Conservation (phyloP, 2,888 invertebrate genomes). For the Epistrophe eligans region DNA sequence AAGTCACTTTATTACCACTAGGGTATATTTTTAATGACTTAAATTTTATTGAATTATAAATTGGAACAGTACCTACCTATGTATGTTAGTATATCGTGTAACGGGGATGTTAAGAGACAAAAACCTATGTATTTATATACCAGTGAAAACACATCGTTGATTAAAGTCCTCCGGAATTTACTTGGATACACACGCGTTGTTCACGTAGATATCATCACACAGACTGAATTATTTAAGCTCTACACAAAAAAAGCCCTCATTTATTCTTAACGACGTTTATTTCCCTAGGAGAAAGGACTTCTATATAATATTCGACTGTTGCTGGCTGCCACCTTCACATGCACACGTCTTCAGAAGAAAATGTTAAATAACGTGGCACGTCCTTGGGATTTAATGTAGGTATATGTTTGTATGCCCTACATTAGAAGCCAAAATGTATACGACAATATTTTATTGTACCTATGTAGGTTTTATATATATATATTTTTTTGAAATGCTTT, state of each 20-base stretch:
- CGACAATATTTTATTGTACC: slow-evolving; percentile 3
- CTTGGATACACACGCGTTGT: slow-evolving; percentile 39
- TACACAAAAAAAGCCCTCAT: slow-evolving; percentile 39
- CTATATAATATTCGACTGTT: slow-evolving; percentile 14
- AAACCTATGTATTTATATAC: not conserved
- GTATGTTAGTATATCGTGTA: not conserved
- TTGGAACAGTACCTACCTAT: not conserved
- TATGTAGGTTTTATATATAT: not conserved
- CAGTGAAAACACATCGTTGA: slow-evolving; percentile 32
- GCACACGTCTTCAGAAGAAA: not conserved
- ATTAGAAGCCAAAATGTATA: slow-evolving; percentile 54
- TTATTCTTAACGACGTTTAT: slow-evolving; percentile 28
- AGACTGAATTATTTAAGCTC: slow-evolving; percentile 65
- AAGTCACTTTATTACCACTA: not conserved
- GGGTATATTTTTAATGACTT: slow-evolving; percentile 20
- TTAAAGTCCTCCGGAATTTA: slow-evolving; percentile 46
- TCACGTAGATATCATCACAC: slow-evolving; percentile 44
- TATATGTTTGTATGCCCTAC: slow-evolving; percentile 37
- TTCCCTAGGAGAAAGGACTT: slow-evolving; percentile 17
- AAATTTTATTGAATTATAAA: slow-evolving; percentile 34
- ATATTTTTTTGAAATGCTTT: slow-evolving; percentile 6
- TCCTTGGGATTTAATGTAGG: slow-evolving; percentile 44
- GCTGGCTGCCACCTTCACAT: slow-evolving; percentile 37
- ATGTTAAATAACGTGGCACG: slow-evolving; percentile 50
- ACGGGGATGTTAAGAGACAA: not conserved